phyloP scores from a whole-genome alignment of 2,888 invertebrate genomes.

The Drosophila suboccidentalis region DNA sequence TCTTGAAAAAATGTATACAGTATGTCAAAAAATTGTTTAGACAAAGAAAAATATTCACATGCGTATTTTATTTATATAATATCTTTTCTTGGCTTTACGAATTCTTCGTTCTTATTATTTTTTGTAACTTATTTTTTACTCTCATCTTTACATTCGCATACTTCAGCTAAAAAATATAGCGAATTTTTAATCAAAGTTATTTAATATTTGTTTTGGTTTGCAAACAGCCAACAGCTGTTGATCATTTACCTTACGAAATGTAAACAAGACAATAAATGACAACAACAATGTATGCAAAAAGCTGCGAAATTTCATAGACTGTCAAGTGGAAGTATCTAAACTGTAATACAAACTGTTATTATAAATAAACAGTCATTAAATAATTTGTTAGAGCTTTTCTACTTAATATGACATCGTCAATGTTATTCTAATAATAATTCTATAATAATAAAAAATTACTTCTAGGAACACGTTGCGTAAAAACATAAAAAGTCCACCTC shows the following conservation, averaged over 20 bases:
- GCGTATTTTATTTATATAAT: no score
- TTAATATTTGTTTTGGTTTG: slow-evolving; percentile 9
- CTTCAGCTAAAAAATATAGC: no score
- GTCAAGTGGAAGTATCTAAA: background rate
- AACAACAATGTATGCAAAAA: background rate
- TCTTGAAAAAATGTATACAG: slow-evolving; percentile 1
- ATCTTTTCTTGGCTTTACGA: no score
- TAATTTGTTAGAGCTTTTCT: slow-evolving; percentile 1
- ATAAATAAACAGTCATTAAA: background rate
- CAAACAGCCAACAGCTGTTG: slow-evolving; percentile 17
- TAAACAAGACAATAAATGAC: slow-evolving; percentile 19
- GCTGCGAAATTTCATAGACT: slow-evolving; percentile 17
- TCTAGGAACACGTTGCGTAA: background rate
- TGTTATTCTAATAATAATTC: no score
- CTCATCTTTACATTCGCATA: no score
- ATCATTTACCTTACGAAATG: slow-evolving; percentile 4
- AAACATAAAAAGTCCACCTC: background rate
- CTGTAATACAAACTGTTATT: background rate
- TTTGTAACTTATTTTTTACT: no score
- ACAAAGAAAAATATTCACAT: background rate
- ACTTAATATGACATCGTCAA: background rate
- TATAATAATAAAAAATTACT: background rate
- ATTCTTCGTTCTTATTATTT: no score
- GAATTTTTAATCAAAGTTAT: background rate
- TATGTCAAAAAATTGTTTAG: background rate